These are phyloP conservation scores for Microctenopoma stevenorrisi DNA, from an alignment of 2,797 vertebrate genomes.

Conservation along the genomic window DNA sequence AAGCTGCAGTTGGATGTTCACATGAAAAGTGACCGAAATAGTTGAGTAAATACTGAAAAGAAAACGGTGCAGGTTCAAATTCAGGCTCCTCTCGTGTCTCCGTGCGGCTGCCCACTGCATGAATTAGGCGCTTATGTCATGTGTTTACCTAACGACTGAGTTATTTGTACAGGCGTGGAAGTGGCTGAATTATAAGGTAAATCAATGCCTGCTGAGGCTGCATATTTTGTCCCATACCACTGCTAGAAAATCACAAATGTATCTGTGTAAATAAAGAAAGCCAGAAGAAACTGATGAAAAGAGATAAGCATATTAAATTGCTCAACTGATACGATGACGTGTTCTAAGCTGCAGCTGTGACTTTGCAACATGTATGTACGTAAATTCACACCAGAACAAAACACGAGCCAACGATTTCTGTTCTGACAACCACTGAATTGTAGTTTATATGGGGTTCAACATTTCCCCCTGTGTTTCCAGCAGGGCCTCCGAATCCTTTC, in stretches of 20 bases:
- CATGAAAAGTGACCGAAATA: neutral
- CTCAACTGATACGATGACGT: neutral
- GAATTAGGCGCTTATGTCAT: too few relatives aligned
- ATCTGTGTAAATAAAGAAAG: conserved; percentile 20
- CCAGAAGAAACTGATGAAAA: conserved; percentile 3
- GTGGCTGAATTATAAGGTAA: conserved; percentile 1
- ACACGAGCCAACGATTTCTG: conserved; percentile 1
- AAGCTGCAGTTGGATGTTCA: neutral
- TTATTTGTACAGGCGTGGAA: neutral
- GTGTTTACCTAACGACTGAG: neutral
- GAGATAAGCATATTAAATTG: conserved; percentile 12
- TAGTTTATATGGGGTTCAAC: neutral
- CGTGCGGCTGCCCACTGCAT: too few relatives aligned
- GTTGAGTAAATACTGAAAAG: neutral
- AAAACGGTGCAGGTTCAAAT: too few relatives aligned
- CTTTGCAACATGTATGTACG: neutral
- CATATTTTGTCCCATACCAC: conserved; percentile 10
- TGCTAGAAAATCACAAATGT: conserved; percentile 29
- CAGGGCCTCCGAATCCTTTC: conserved; percentile 22
- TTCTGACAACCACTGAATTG: conserved; percentile 11
- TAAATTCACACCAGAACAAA: conserved; percentile 13
- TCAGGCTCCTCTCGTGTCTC: too few relatives aligned
- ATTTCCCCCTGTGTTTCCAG: conserved; percentile 27
- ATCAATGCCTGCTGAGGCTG: conserved; percentile 8
- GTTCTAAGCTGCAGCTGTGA: conserved; percentile 3